phyloP scores from a whole-genome alignment of 2,113 vertebrate genomes.

The Rattus norvegicus region DNA sequence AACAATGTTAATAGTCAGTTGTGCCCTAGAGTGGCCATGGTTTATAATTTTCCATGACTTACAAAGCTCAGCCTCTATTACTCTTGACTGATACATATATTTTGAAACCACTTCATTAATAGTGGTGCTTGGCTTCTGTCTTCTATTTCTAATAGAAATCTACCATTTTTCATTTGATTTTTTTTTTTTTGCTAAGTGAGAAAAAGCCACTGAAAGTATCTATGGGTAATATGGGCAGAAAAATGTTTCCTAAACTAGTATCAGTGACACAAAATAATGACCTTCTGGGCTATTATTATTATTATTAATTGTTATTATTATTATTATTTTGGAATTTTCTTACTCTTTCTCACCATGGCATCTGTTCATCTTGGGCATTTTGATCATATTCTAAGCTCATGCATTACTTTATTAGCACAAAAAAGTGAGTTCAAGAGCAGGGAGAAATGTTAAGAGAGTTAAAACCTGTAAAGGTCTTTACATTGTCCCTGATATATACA shows the following conservation, averaged over 20 bases:
- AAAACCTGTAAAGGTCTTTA: background rate
- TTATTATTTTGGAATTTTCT: background rate
- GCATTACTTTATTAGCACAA: slow-evolving; percentile 22
- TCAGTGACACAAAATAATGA: background rate
- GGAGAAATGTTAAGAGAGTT: slow-evolving; percentile 14
- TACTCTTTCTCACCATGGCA: background rate
- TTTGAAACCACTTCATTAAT: slow-evolving; percentile 80
- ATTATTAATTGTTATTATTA: background rate
- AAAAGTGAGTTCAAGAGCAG: background rate
- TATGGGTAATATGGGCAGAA: slow-evolving; percentile 33
- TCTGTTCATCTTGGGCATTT: slow-evolving; percentile 10
- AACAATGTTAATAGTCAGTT: slow-evolving; percentile 89
- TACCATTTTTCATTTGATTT: slow-evolving; percentile 69
- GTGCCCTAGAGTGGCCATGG: slow-evolving; percentile 85
- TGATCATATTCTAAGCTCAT: slow-evolving; percentile 19
- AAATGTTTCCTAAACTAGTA: slow-evolving; percentile 52
- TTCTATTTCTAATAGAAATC: slow-evolving; percentile 76
- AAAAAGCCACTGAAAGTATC: slow-evolving; percentile 58
- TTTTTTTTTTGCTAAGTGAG: slow-evolving; percentile 54
- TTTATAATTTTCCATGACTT: slow-evolving; percentile 86
- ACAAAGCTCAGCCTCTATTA: slow-evolving; percentile 76
- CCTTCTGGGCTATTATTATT: background rate
- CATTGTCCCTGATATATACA: background rate
- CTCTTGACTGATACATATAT: slow-evolving; percentile 82
- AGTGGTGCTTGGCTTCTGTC: slow-evolving; percentile 61